These are phyloP conservation scores for Sinonovacula constricta DNA, from an alignment of 1,140 invertebrate genomes.

Conservation along the genomic window DNA sequence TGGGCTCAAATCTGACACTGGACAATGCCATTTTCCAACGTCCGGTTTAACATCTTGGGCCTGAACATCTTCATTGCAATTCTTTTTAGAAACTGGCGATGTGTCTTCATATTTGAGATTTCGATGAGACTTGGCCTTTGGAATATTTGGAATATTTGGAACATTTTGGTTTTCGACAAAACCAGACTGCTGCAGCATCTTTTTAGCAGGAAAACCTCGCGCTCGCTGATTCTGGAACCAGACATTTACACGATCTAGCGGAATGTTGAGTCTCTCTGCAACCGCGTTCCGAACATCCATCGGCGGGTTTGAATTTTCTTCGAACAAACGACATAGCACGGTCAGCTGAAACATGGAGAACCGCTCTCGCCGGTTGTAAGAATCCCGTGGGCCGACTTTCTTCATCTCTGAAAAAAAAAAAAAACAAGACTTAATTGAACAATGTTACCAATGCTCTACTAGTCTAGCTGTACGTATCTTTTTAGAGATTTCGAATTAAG, in stretches of 20 bases:
- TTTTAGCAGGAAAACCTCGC: slow-evolving; percentile 41
- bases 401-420: slow-evolving; percentile 21
- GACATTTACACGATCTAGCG: slow-evolving; percentile 48
- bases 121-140: not conserved
- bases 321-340: slow-evolving; percentile 45
- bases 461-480: no score
- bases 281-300: slow-evolving; percentile 36
- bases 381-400: slow-evolving; percentile 7
- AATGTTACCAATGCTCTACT: no score
- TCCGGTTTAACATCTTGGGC: not conserved
- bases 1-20: not conserved
- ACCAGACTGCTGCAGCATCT: slow-evolving; percentile 22
- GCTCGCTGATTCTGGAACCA: slow-evolving; percentile 53
- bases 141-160: slow-evolving; percentile 4
- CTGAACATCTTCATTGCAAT: not conserved
- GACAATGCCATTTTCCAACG: not conserved
- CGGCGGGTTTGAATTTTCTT: slow-evolving; percentile 49
- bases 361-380: slow-evolving; percentile 36
- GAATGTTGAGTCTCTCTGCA: slow-evolving; percentile 35
- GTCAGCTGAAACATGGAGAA: slow-evolving; percentile 46
- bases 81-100: not conserved
- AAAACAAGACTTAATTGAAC: no score
- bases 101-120: not conserved
- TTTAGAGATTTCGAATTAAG: no score
- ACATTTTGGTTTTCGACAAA: not conserved